Base-by-base conservation (phyloP, 2,113 vertebrate species). In the Halichoerus grypus region DNA sequence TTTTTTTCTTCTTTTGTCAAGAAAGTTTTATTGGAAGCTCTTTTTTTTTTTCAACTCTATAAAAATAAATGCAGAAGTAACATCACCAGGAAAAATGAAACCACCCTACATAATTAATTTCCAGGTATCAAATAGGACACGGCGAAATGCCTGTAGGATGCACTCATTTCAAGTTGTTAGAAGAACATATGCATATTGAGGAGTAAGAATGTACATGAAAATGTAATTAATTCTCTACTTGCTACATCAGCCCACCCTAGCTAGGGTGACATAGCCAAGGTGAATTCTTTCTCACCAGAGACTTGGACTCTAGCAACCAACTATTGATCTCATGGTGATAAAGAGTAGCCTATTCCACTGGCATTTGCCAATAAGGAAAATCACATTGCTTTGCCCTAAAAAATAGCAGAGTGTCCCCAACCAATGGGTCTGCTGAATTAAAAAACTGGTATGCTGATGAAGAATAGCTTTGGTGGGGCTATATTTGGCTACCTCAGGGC, bases 81-180 rank as follows among this genome's bases (percentile, higher is more conserved):
- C 28, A 93, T 21, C 81, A 94, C 57, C 79, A 96, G 95, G 97
- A 98, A 96, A 89, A 95, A 98, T 93, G 96, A 96, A 80, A 80
- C 76, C 96, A 84, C 96, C 95, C 94, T 97, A 97, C 98, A 97
- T 97, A 93, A 97, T 97, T 98, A 90, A 97, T 98, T 98, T 97
- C 98, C 95, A 97, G 98, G 98, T 97, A 97, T 95, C 93, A 95
- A 98, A 97, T 81, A 97, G 83, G 95, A 98, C 96, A 98, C 57
- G 91, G 96, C 95, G 69, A 13, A 98, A 96, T 97, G 95, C 95
- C 77, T 96, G 91, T 74, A 97, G 84, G 83, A 92, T 92, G 94
- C 76, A 97, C 97, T 98, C 94, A 94, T 98, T 98, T 88, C 69
- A 88, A 80, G 92, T 79, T 97, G 51, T 84, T 97, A 88, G 36